Evolutionary conservation across 2,888 invertebrate species (phyloP), one percentile per base, ranked within the genome.

Genomic region (Helleia helle): DNA sequence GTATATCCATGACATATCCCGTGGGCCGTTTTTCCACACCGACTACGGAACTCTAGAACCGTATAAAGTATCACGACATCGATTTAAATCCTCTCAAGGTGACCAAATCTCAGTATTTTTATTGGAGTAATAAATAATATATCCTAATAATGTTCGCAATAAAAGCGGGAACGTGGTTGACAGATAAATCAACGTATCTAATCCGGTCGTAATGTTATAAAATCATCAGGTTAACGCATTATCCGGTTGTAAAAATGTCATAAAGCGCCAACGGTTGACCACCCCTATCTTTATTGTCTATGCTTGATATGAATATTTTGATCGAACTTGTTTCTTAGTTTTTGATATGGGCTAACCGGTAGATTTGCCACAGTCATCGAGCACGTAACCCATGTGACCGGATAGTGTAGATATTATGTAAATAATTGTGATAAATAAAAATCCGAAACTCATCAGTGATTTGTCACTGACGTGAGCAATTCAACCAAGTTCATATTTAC

Each of bases 171-270:
- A 45, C 49, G 49, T 48, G 46, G 44, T 57, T 52, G 58, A 59
- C 52, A 57, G 49, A 74, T 80, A 80, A 79, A 81, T 80, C 79
- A 80, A 64, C n/a, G n/a, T n/a, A 48, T 58, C 51, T 74, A 77
- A 80, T 76, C 75, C 69, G 71, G 72, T 62, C 66, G 67, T n/a
- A 63, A 64, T 62, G 60, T 64, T 64, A 62, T 59, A 57, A 80
- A 76, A 65, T 66, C 54, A 63, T 62, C 58, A 67, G 63, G 69
- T 75, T 75, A 71, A 76, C 75, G 75, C 74, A 69, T 80, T 77
- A 75, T 68, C 64, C 71, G 64, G 64, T 58, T 52, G 65, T 77
- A 74, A 79, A 77, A 65, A 44, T 42, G 50, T n/a, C 46, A 47
- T 62, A 75, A 74, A 56, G 52, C 62, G 59, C 42, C 46, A 42